Evolutionary conservation across 2,113 vertebrate species (phyloP).

Genomic region (Tychaedon coryphoeus): DNA sequence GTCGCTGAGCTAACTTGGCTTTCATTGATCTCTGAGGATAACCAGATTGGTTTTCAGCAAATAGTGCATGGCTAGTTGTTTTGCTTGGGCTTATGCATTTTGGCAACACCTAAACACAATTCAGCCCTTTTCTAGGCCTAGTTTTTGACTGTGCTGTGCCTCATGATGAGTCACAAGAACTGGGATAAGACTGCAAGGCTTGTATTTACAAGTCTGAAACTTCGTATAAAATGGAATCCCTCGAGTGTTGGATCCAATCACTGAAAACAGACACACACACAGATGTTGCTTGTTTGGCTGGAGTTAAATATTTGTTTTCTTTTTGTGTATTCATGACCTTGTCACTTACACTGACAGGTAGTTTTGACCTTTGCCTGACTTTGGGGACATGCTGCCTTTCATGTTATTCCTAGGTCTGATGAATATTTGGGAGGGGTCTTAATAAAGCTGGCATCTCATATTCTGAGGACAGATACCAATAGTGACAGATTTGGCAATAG

Average conservation of each 20-base stretch:
- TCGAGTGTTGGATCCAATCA: background rate
- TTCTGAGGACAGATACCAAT: background rate
- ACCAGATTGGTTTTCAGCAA: background rate
- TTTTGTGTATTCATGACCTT: background rate
- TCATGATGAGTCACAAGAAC: background rate
- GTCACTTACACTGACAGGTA: background rate
- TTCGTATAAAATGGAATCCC: background rate
- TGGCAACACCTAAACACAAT: background rate
- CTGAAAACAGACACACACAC: background rate
- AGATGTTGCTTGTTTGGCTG: background rate
- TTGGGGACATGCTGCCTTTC: background rate
- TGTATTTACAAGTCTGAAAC: background rate
- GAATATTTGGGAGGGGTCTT: background rate
- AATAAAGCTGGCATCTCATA: background rate
- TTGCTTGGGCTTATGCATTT: background rate
- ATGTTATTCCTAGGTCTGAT: background rate
- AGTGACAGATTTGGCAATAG: background rate
- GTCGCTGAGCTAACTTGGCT: background rate
- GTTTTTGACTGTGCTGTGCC: background rate
- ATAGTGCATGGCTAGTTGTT: background rate
- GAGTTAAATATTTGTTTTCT: background rate
- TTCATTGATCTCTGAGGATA: background rate
- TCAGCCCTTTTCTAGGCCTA: background rate
- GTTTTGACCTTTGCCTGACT: background rate
- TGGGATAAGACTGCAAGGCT: background rate